Base-by-base conservation (phyloP, 1,140 invertebrate genomes). In the Trichonephila inaurata region DNA sequence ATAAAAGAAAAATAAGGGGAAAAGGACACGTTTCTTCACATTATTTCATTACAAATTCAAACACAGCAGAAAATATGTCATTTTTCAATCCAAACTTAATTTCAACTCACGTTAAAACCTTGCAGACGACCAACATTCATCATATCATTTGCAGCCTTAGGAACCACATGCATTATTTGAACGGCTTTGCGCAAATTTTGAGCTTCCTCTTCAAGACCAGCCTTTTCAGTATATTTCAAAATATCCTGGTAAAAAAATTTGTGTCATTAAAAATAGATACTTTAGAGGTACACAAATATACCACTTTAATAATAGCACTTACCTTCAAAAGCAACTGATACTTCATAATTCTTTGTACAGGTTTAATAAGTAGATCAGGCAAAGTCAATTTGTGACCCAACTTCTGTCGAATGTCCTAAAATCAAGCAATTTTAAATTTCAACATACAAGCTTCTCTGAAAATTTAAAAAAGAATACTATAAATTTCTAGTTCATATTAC, bases 101-200 rank as follows among this genome's bases (percentile, higher is more conserved):
- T 88, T 33, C 64, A 85, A 96, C 97, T 97, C 96, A 99, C 98
- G 96, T 99, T 98, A 96, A 99, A 99, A 94, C 99, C 99, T 96
- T 99, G 98, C 33, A 99, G 96, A 90, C 99, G 96, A n/a, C 99
- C 98, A 88, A 99, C 98, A 96, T 99, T 98, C 99, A 99, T 99
- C 99, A 99, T 99, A 95, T 99, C 99, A 96, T 99, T 99, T 93
- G 99, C 99, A 93, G 98, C 97, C 96, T 99, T 99, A 12, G 99
- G 99, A 94, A 99, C 98, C 94, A 98, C 97, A 95, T 97, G 97
- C 97, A 98, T 99, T 77, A 98, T 97, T 82, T 97, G 96, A 69
- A 97, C 97, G 44, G 98, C 98, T 91, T 97, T 97, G 93, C 97
- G 96, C 82, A 99, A 96, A 19, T 97, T 96, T 92, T 97, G 97